Conservation (phyloP, 2,113 vertebrate species). For the Addax nasomaculatus region DNA sequence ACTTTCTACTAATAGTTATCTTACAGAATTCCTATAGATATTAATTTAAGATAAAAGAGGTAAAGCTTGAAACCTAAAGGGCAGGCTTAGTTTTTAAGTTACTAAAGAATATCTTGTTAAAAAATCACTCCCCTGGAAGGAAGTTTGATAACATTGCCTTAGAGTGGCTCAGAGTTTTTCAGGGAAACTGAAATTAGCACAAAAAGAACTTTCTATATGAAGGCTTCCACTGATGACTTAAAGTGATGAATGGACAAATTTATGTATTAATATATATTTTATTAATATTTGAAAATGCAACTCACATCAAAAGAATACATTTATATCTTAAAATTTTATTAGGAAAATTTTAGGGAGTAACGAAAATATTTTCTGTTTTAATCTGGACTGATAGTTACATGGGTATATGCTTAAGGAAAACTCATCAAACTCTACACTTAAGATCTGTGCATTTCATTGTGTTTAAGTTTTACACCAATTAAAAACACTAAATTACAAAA, state of each 20-base stretch:
- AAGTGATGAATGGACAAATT: neutral
- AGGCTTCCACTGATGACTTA: neutral
- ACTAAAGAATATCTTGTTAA: neutral
- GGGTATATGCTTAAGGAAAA: neutral
- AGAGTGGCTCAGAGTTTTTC: neutral
- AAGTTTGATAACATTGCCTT: neutral
- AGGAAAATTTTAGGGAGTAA: neutral
- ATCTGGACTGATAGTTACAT: neutral
- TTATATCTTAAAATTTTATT: neutral
- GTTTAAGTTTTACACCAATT: neutral
- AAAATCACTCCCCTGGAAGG: neutral
- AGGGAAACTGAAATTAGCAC: neutral
- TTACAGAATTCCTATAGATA: neutral
- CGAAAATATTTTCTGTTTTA: neutral
- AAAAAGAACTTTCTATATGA: neutral
- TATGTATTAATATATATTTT: neutral
- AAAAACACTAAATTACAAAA: neutral
- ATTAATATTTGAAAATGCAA: neutral
- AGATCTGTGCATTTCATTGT: neutral
- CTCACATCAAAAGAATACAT: neutral
- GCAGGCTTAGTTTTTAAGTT: neutral
- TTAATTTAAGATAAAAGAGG: neutral
- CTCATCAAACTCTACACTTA: neutral
- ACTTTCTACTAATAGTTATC: conserved; percentile 6
- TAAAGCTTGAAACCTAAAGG: neutral